Conservation (phyloP, 1,140 invertebrate species). For the Trissolcus basalis region DNA sequence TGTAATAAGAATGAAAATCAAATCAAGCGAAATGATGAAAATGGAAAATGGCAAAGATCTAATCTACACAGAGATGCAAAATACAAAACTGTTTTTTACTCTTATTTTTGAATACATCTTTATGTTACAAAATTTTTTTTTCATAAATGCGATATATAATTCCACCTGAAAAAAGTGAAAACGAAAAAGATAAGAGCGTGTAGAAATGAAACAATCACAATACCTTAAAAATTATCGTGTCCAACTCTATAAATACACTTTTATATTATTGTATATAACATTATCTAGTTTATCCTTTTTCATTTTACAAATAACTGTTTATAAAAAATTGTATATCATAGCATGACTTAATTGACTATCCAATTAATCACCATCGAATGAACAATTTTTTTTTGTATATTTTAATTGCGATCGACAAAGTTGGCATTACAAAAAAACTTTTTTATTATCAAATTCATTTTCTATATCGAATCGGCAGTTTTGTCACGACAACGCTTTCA, state of each 20-base stretch:
- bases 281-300: conserved; percentile 23
- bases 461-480: conserved; percentile 1
- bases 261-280: conserved; percentile 22
- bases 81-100: conserved; percentile 49
- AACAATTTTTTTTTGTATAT: not conserved
- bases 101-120: conserved; percentile 33
- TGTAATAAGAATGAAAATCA: conserved; percentile 1
- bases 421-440: no score
- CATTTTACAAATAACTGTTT: conserved; percentile 29
- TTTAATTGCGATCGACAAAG: no score
- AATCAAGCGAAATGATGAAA: not conserved
- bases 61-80: conserved; percentile 34
- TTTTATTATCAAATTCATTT: not conserved
- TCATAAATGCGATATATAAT: conserved; percentile 31
- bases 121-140: conserved; percentile 41
- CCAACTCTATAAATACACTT: conserved; percentile 22
- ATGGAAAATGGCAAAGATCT: conserved; percentile 22
- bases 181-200: conserved; percentile 1
- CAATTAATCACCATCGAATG: conserved; percentile 37
- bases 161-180: conserved; percentile 31
- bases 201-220: conserved; percentile 8
- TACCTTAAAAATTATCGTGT: conserved; percentile 22
- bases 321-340: conserved; percentile 39
- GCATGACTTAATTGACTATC: conserved; percentile 45
- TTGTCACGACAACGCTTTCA: not conserved